Base-by-base conservation (phyloP, 2,888 invertebrate genomes). In the Athrips mouffetella region DNA sequence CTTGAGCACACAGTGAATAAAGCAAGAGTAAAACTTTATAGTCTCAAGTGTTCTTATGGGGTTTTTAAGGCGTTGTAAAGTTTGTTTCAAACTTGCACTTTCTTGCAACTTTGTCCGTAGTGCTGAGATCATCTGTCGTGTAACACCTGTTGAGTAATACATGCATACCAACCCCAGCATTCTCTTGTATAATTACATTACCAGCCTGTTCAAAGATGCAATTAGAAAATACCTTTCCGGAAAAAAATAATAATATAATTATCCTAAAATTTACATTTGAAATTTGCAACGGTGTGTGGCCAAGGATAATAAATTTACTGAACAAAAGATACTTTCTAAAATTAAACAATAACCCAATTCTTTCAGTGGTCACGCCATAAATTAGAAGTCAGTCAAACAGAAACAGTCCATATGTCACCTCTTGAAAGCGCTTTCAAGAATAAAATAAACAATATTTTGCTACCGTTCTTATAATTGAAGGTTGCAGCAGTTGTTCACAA, bases 371-470 rank as follows among this genome's bases (percentile, higher is more conserved):
- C 76, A 70, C 62, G 59, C 67, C 72, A 81, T 86, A 86, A 87
- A 86, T 87, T 80, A 76, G 57, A 70, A 63, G 55, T 65, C 67
- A 70, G 66, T 76, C 64, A 69, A 69, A 69, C 65, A 75, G 68
- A 73, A 75, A 72, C 67, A 68, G 72, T 67, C 78, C 82, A 80
- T 75, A 82, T 83, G 82, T 78, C 85, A 77, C 80, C 72, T 76
- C 73, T 80, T 78, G 66, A 80, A 80, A 77, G 76, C 73, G 55
- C 72, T 76, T 79, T 79, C 70, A 71, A 76, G 70, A 70, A 64
- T 77, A 79, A 85, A 85, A 83, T 75, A 85, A 82, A 87, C 81
- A 85, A 84, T 82, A 83, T 88, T 86, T 87, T 76, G 86, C 87
- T 82, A 81, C 86, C 73, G 80, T 77, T 73, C 65, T 61, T 67